Base-by-base conservation (phyloP, 2,113 vertebrate genomes). In the Cairina moschata region DNA sequence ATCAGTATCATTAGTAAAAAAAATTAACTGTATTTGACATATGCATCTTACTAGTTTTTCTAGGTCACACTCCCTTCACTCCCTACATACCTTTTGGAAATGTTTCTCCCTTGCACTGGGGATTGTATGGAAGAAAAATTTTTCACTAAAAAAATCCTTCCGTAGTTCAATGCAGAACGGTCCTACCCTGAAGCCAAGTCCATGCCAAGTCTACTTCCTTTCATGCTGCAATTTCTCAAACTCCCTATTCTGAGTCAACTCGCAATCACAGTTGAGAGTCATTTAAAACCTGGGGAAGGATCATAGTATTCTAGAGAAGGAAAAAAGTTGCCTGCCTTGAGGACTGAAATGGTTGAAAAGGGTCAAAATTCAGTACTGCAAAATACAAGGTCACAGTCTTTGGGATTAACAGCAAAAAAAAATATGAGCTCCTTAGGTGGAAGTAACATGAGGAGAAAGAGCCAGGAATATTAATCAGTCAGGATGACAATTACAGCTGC, bases 11-110 rank as follows among this genome's bases (percentile, higher is more conserved):
- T 95, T 95, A 95, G 81, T 31, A 68, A 93, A 86, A 93, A 93
- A 93, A 93, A 89, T 59, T 92, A 96, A 97, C 77, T 89, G 86
- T 63, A n/a, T 95, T 95, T 95, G 96, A 95, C 95, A 96, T 66
- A 92, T 73, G 89, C 91, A 95, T 92, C 93, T 91, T 91, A 92
- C 74, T 44, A 91, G 66, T 87, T 96, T 97, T 97, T 96, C 95
- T 95, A 96, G 94, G 96, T 95, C 93, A 95, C 74, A 78, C 74
- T 95, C 83, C 93, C 89, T 95, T 97, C 84, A 79, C 84, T 97
- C 83, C 71, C 89, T 91, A 89, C 95, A 76, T 87, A 96, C 89
- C 94, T 96, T 91, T 96, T 60, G 62, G 93, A 95, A 95, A 69
- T 93, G 36, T 95, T 95, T 95, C 87, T 94, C 66, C 86, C 42